Evolutionary conservation across 2,888 invertebrate genomes (phyloP).

Genomic region (Tenthredo notha): DNA sequence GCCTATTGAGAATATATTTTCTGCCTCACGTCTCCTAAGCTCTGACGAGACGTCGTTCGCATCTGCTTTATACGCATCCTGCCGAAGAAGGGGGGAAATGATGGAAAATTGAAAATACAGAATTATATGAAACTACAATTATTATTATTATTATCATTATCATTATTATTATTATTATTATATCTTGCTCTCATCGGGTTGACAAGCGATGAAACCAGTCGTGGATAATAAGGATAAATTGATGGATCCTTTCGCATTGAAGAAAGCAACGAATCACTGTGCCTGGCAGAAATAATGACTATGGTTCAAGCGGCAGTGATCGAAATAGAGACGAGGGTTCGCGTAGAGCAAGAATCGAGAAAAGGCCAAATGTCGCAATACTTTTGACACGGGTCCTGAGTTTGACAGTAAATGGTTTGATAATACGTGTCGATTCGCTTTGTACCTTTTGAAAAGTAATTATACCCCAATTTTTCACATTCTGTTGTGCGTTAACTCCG

Average conservation of each 20-base stretch:
- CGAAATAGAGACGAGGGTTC: conserved; percentile 12
- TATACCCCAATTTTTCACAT: conserved; percentile 15
- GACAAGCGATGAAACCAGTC: conserved; percentile 7
- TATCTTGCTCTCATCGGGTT: background rate
- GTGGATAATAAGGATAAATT: conserved; percentile 5
- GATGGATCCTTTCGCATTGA: background rate
- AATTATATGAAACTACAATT: background rate
- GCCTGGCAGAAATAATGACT: conserved; percentile 29
- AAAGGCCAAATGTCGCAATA: conserved; percentile 20
- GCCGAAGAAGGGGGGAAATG: background rate
- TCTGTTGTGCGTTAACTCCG: background rate
- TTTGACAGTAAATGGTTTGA: conserved; percentile 37
- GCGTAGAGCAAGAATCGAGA: background rate
- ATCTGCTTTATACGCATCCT: conserved; percentile 10
- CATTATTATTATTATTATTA: background rate
- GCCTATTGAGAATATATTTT: conserved; percentile 14
- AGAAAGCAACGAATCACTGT: background rate
- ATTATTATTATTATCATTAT: conserved; percentile 21
- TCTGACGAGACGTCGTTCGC: conserved; percentile 39
- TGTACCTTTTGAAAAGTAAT: conserved; percentile 21
- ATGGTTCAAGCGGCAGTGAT: conserved; percentile 14
- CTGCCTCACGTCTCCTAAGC: background rate
- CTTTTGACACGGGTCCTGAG: conserved; percentile 20
- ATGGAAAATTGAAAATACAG: conserved; percentile 1
- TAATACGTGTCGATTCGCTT: conserved; percentile 15